Conservation (phyloP, 1,140 invertebrate genomes). For the Drosophila auraria region DNA sequence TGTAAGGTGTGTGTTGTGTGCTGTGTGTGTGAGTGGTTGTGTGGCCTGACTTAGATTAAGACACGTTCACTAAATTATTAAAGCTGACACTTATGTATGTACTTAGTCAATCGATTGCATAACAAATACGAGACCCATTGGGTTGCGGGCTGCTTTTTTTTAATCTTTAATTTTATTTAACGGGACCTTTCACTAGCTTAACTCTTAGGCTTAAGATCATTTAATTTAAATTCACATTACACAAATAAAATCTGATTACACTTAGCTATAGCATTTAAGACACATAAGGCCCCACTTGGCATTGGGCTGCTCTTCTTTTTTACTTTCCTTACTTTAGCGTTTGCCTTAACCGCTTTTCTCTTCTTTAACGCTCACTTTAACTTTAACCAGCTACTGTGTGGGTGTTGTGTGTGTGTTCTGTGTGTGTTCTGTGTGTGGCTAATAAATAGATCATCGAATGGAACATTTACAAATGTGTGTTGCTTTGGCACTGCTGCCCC, state of each 20-base stretch:
- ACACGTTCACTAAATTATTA: constrained; percentile 82
- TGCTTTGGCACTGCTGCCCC: constrained; percentile 68
- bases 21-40: constrained; percentile 30
- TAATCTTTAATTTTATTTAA: constrained; percentile 35
- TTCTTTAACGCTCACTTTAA: constrained; percentile 32
- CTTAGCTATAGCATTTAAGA: constrained; percentile 84
- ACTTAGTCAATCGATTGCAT: constrained; percentile 76
- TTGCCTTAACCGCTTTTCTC: constrained; percentile 8
- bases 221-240: constrained; percentile 62
- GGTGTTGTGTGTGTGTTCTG: constrained; percentile 12
- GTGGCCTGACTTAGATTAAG: constrained; percentile 72
- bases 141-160: constrained; percentile 18
- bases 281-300: constrained; percentile 84
- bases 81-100: constrained; percentile 81
- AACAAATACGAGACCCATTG: constrained; percentile 63
- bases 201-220: constrained; percentile 56
- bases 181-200: constrained; percentile 39
- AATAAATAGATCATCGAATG: constrained; percentile 49
- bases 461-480: constrained; percentile 72
- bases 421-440: constrained; percentile 34
- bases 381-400: constrained; percentile 27
- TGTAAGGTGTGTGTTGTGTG: constrained; percentile 15
- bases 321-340: constrained; percentile 9
- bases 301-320: constrained; percentile 59
- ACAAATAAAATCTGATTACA: constrained; percentile 80